These are phyloP conservation scores for Myiozetetes cayanensis DNA, from an alignment of 2,113 vertebrate species.

Conservation along the genomic window DNA sequence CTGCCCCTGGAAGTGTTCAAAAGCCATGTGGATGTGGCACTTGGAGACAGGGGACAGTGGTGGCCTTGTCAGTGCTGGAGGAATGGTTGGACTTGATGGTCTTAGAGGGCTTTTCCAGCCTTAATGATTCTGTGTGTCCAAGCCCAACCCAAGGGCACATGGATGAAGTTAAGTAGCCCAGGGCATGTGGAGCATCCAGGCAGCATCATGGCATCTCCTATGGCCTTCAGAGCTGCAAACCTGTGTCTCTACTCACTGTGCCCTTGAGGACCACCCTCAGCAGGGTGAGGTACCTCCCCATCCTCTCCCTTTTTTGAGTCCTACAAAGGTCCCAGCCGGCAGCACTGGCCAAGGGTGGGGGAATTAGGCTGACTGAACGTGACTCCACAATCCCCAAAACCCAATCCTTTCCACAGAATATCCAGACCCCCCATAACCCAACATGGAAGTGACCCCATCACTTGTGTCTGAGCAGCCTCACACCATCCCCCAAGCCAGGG, in stretches of 20 bases:
- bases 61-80: neutral
- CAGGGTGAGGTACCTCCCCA: neutral
- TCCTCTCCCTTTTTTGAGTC: neutral
- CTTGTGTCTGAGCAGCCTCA: neutral
- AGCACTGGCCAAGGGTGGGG: too few species aligned
- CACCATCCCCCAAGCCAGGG: neutral
- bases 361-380: neutral
- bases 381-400: neutral
- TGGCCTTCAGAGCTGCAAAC: neutral
- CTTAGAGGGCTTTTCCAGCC: neutral
- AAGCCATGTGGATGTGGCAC: neutral
- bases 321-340: neutral
- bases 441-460: neutral
- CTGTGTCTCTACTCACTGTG: rapidly evolving
- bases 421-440: neutral
- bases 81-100: neutral
- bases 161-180: neutral
- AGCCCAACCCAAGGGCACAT: neutral
- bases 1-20: neutral
- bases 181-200: rapidly evolving
- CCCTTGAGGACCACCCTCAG: neutral
- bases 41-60: neutral
- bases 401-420: neutral
- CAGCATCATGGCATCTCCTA: neutral
- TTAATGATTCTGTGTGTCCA: neutral